Evolutionary conservation across 2,113 vertebrate genomes (phyloP).

Genomic region (Oostethus manadensis): DNA sequence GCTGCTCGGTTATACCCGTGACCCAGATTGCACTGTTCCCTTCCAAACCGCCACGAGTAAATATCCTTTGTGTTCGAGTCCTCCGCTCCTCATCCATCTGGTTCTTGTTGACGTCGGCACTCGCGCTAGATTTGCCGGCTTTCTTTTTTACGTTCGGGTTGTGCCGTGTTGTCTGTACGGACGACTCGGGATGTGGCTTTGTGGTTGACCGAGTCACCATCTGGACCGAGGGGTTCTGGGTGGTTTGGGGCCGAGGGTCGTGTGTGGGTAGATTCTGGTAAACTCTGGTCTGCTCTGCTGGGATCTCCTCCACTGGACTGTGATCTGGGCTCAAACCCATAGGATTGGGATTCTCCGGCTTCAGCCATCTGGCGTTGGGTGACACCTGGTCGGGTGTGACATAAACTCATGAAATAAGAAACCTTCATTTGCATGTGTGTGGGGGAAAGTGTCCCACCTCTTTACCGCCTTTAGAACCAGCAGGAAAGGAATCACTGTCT

Average conservation of each 20-base stretch:
- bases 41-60: constrained; percentile 27
- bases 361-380: constrained; percentile 18
- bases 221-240: constrained; percentile 19
- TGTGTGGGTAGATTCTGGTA: constrained; percentile 56
- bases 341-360: constrained; percentile 34
- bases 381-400: constrained; percentile 19
- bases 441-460: constrained; percentile 49
- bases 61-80: constrained; percentile 13
- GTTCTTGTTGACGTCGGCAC: constrained; percentile 30
- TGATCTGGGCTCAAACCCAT: constrained; percentile 39
- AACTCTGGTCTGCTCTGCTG: constrained; percentile 59
- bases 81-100: constrained; percentile 38
- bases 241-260: constrained; percentile 10
- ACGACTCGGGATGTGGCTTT: constrained; percentile 4
- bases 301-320: constrained; percentile 58
- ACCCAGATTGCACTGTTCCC: constrained; percentile 58
- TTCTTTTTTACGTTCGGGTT: constrained; percentile 24
- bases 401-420: constrained; percentile 5
- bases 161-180: constrained; percentile 19
- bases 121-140: not conserved
- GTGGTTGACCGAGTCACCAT: not conserved
- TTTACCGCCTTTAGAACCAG: constrained; percentile 30
- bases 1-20: constrained; percentile 51
- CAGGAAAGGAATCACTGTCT: constrained; percentile 60
- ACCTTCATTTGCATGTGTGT: not conserved